Evolutionary conservation across 2,797 vertebrate species (phyloP).

Genomic region (Euthynnus affinis): DNA sequence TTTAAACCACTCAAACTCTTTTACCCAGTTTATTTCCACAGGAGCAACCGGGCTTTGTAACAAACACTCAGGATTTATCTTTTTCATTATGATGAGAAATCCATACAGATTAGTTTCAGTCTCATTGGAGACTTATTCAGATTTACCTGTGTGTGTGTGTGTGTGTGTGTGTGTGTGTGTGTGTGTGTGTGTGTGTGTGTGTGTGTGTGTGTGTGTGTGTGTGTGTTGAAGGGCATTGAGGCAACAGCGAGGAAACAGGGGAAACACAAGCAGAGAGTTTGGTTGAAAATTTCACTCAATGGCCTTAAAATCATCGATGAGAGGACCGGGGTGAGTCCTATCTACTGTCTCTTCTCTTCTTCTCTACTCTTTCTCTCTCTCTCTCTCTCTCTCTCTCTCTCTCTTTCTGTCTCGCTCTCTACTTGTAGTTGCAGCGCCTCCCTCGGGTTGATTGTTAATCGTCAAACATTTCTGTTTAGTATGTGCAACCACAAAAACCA

Average conservation of each 20-base stretch:
- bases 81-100: background rate
- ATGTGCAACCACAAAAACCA: background rate
- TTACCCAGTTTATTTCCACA: no score
- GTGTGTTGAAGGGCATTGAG: slow-evolving; percentile 77
- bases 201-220: slow-evolving; percentile 16
- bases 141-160: no score
- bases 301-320: slow-evolving; percentile 84
- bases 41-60: no score
- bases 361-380: background rate
- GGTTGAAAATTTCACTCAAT: slow-evolving; percentile 80
- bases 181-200: background rate
- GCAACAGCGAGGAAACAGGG: slow-evolving; percentile 78
- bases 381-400: no score
- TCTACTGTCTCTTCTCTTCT: background rate
- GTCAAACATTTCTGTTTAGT: background rate
- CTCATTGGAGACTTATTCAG: background rate
- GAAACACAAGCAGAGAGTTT: slow-evolving; percentile 85
- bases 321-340: slow-evolving; percentile 78
- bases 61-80: background rate
- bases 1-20: background rate
- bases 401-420: no score
- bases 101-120: no score
- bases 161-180: no score
- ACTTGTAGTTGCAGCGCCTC: background rate
- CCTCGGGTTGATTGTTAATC: background rate